Conservation (phyloP, 2,888 invertebrate genomes). For the Chrysina gloriosa region DNA sequence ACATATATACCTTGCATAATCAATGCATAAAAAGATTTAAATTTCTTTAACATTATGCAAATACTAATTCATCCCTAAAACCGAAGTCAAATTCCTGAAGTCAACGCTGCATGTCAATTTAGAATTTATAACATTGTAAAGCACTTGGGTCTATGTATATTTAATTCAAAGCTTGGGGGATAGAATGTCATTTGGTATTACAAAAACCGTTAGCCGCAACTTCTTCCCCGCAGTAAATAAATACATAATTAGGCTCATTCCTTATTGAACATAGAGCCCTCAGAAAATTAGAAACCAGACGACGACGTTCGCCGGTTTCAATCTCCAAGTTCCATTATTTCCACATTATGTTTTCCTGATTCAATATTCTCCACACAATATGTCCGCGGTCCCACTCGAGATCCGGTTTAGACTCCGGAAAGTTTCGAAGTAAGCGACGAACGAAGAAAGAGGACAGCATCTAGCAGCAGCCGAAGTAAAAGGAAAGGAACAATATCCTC, state of each 20-base stretch:
- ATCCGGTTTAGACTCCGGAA: constrained; percentile 20
- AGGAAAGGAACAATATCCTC: constrained; percentile 30
- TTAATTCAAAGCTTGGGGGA: background rate
- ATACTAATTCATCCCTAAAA: no score
- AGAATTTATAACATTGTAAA: no score
- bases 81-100: no score
- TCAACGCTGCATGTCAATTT: no score
- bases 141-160: no score
- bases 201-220: background rate
- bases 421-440: constrained; percentile 13
- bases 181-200: background rate
- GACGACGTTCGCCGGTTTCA: constrained; percentile 16
- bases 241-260: constrained; percentile 6
- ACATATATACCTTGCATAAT: no score
- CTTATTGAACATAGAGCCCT: background rate
- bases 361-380: constrained; percentile 39
- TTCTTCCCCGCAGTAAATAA: background rate
- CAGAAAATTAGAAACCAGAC: constrained; percentile 27
- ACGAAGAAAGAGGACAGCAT: background rate
- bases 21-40: no score
- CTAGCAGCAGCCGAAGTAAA: background rate
- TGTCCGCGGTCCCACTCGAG: constrained; percentile 30
- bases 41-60: no score
- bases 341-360: constrained; percentile 39
- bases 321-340: constrained; percentile 37